Evolutionary conservation across 1,140 invertebrate genomes (phyloP).

Genomic region (Trichonephila inaurata): DNA sequence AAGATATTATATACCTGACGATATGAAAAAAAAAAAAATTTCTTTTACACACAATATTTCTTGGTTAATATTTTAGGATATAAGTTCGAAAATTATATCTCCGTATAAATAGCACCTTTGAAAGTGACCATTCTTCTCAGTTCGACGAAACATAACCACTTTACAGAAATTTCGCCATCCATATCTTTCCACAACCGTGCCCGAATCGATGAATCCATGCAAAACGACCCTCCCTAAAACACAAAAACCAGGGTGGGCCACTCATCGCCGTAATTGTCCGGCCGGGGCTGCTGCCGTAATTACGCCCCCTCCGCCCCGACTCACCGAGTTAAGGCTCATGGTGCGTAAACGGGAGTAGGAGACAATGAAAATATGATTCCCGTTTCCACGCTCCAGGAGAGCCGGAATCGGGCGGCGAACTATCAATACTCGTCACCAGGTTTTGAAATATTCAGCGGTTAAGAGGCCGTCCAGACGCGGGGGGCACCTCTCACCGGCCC

Average conservation of each 20-base stretch:
- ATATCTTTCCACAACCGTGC: neutral
- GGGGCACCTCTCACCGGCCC: slow-evolving; percentile 35
- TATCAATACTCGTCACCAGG: slow-evolving; percentile 59
- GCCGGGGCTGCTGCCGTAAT: slow-evolving; percentile 18
- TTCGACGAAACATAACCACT: no score
- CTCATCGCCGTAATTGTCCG: slow-evolving; percentile 40
- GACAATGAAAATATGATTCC: slow-evolving; percentile 56
- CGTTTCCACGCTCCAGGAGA: slow-evolving; percentile 23
- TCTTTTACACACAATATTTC: no score
- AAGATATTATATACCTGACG: no score
- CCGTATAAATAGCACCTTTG: no score
- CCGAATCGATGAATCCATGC: neutral
- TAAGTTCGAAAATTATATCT: no score
- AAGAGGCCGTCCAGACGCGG: neutral
- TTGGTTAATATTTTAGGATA: no score
- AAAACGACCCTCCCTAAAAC: neutral
- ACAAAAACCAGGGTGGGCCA: slow-evolving; percentile 21
- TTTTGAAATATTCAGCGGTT: slow-evolving; percentile 45
- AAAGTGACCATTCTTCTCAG: no score
- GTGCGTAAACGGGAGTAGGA: slow-evolving; percentile 29
- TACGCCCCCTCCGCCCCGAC: neutral
- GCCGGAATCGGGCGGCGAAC: slow-evolving; percentile 30
- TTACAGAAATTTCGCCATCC: no score
- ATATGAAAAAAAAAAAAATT: no score
- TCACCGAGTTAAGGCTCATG: slow-evolving; percentile 44